Percentiles rank a stretch among this genome's conserved stretches.
Evolutionary conservation across 2,888 invertebrate genomes (phyloP).

Genomic region (Eupithecia dodoneata): DNA sequence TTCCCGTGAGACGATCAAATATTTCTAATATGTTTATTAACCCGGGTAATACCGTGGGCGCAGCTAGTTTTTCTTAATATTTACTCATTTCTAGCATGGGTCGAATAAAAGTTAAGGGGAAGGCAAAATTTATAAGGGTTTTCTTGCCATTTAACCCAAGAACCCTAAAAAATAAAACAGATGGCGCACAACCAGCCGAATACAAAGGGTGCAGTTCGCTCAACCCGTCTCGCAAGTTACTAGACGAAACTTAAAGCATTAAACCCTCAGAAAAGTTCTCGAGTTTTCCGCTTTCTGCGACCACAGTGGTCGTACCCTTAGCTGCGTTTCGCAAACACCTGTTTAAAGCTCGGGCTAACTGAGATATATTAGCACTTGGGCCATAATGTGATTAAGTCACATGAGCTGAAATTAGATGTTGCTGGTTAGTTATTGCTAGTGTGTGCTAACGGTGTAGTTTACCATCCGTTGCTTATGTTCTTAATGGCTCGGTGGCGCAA

Average conservation of each 20-base stretch:
- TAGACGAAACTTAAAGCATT: background rate
- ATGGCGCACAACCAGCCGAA: background rate
- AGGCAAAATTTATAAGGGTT: background rate
- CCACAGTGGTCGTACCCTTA: background rate
- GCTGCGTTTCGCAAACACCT: slow-evolving; percentile 23
- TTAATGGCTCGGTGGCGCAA: background rate
- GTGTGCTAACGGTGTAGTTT: background rate
- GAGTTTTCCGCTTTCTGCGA: background rate
- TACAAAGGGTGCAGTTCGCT: background rate
- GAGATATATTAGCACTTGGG: background rate
- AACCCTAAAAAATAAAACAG: background rate
- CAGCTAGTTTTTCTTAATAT: background rate
- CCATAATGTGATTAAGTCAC: slow-evolving; percentile 2
- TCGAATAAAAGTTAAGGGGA: background rate
- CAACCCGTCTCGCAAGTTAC: background rate
- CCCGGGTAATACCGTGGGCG: background rate
- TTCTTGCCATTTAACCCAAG: background rate
- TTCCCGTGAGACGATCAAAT: background rate
- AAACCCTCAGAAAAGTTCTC: background rate
- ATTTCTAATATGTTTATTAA: background rate
- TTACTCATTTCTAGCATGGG: background rate
- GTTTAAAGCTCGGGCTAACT: background rate
- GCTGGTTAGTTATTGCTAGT: background rate
- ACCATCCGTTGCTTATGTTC: background rate
- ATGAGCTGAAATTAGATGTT: background rate